Evolutionary conservation across 2,888 invertebrate genomes (phyloP), one percentile per base, ranked within the genome.

Genomic region (Eristalinus sepulchralis): DNA sequence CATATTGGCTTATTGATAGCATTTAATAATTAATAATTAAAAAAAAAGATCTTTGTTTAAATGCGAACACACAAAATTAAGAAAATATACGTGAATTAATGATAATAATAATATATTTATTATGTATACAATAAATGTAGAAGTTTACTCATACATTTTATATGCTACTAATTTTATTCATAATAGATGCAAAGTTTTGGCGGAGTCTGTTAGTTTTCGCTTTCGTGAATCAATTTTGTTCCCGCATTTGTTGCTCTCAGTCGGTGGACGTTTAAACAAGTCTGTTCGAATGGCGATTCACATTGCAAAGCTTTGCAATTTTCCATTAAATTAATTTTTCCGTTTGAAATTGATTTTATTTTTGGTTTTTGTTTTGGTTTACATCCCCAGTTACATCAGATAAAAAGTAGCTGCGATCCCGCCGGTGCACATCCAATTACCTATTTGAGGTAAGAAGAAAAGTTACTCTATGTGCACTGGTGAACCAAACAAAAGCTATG

Each of bases 291-390:
- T 55, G 66, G 66, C 68, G 77, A 72, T 81, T 34, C 47, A 73
- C 39, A 85, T 68, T 78, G 72, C 72, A 79, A n/a, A 85, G 85
- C 77, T 81, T 77, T 85, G 82, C 81, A 85, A 85, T 85, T 85
- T 85, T 82, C 85, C 85, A 85, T 85, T 85, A 82, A 82, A 85
- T 85, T 85, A 82, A 78, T 85, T 82, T 85, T 82, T 85, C 82
- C 60, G 70, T 81, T 77, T 82, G 82, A 53, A 77, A 73, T 82
- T 76, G 81, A 76, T 85, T 81, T 83, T 64, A 71, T 84, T 67
- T 84, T 80, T 77, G 55, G 67, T 39, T 63, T 72, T 81, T 72
- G 67, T 63, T 81, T 81, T 68, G 71, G 85, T 67, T 81, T 77
- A 67, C 76, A 77, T 85, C 73, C 68, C 13, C 36, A 68, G 57